Conservation (phyloP, 2,113 vertebrate genomes). For the Ameiurus melas region DNA sequence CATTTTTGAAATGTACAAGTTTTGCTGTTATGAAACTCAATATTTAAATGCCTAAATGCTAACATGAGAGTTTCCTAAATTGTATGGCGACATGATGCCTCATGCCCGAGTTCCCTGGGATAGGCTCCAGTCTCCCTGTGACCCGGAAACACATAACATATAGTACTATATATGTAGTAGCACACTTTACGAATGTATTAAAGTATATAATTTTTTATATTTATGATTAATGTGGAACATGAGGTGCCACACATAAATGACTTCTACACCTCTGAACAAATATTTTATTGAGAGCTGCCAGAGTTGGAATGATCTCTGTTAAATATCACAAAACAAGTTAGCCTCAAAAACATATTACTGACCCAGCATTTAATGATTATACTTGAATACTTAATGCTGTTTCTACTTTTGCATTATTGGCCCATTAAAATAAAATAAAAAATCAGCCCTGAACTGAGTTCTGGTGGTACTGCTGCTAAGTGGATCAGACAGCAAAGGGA, state of each 20-base stretch:
- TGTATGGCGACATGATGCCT: neutral
- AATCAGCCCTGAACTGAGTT: neutral
- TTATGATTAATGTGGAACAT: neutral
- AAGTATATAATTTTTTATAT: neutral
- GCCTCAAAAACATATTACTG: neutral
- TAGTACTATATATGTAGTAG: neutral
- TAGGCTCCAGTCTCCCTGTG: too few species aligned
- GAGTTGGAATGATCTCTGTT: neutral
- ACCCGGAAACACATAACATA: neutral
- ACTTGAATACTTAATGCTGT: neutral
- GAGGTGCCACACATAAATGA: neutral
- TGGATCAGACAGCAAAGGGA: neutral
- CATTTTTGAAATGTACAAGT: too few species aligned
- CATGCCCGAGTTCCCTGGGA: too few species aligned
- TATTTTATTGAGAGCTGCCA: neutral
- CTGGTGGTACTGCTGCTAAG: neutral
- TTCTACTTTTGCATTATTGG: neutral
- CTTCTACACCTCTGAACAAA: neutral
- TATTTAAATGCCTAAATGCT: neutral
- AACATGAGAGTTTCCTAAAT: neutral
- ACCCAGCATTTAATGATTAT: neutral
- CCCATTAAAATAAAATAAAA: neutral
- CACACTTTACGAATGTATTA: neutral
- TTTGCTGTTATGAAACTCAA: neutral
- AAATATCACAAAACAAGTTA: neutral